These are phyloP conservation scores for Brachionichthys hirsutus DNA, from an alignment of 2,113 vertebrate species.

Conservation along the genomic window DNA sequence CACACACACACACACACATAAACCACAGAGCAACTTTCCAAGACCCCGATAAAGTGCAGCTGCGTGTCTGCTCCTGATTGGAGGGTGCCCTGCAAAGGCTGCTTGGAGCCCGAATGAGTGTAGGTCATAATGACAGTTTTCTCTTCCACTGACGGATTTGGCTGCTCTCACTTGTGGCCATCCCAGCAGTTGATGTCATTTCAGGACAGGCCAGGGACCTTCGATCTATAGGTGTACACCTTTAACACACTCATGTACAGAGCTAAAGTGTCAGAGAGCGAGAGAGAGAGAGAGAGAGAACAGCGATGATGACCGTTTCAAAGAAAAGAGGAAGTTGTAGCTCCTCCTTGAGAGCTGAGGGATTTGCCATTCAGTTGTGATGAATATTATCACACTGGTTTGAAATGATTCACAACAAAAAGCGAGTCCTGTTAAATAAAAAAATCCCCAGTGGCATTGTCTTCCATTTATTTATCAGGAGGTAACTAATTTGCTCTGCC, in stretches of 20 bases:
- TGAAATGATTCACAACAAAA: conserved; percentile 1
- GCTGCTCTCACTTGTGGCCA: conserved; percentile 29
- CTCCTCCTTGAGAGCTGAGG: neutral
- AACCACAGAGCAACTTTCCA: conserved; percentile 32
- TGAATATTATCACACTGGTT: conserved; percentile 13
- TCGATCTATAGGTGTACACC: conserved; percentile 18
- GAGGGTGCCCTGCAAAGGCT: conserved; percentile 37
- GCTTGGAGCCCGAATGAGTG: conserved; percentile 50
- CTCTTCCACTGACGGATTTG: conserved; percentile 43
- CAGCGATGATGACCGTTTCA: too few species aligned
- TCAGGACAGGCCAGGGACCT: conserved; percentile 34
- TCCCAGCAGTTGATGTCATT: conserved; percentile 49
- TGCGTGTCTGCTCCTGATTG: conserved; percentile 35
- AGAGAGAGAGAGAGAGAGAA: neutral
- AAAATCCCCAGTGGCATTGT: conserved; percentile 1
- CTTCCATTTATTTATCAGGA: conserved; percentile 28
- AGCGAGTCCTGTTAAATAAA: neutral
- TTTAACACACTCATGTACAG: conserved; percentile 4
- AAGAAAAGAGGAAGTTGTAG: conserved; percentile 31
- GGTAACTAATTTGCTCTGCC: conserved; percentile 33
- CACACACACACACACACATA: conserved; percentile 18
- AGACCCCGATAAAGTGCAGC: conserved; percentile 57
- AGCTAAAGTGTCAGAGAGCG: neutral
- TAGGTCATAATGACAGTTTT: conserved; percentile 61
- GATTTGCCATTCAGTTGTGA: conserved; percentile 12